Evolutionary conservation across 2,113 vertebrate species (phyloP).

Genomic region (Triplophysa siluroides): DNA sequence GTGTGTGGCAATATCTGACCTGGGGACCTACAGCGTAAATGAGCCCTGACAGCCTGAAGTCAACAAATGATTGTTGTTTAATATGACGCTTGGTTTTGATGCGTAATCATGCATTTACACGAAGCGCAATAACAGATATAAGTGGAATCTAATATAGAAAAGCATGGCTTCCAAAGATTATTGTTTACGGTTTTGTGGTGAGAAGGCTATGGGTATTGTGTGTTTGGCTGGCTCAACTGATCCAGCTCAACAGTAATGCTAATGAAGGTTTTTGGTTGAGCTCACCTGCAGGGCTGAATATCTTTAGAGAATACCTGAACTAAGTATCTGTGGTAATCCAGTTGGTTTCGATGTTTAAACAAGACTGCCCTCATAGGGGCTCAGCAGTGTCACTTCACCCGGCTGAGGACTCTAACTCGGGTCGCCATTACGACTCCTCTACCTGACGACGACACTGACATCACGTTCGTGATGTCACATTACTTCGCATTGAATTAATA

Average conservation of each 20-base stretch:
- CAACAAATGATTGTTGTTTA: constrained; percentile 66
- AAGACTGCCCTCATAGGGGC: constrained; percentile 68
- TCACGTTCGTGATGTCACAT: constrained; percentile 21
- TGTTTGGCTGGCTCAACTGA: not conserved
- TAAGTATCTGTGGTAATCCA: constrained; percentile 74
- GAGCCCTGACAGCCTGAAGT: constrained; percentile 58
- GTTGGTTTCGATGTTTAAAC: constrained; percentile 70
- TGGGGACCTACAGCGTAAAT: constrained; percentile 58
- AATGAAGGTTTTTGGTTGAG: constrained; percentile 65
- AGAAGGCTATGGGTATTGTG: not conserved
- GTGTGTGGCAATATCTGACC: constrained; percentile 28
- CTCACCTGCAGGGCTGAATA: constrained; percentile 68
- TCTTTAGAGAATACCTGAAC: constrained; percentile 74
- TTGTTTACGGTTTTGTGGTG: not conserved
- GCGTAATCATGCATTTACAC: constrained; percentile 15
- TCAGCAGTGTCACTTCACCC: constrained; percentile 45
- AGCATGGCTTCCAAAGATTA: not conserved
- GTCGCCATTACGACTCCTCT: not conserved
- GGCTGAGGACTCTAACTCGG: constrained; percentile 42
- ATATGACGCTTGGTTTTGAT: constrained; percentile 40
- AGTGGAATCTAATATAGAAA: not conserved
- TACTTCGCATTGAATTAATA: constrained; percentile 28
- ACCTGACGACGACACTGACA: constrained; percentile 19
- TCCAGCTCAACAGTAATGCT: constrained; percentile 1
- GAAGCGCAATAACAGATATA: not conserved